Evolutionary conservation across 1,140 invertebrate genomes (phyloP).

Genomic region (Araneus ventricosus): DNA sequence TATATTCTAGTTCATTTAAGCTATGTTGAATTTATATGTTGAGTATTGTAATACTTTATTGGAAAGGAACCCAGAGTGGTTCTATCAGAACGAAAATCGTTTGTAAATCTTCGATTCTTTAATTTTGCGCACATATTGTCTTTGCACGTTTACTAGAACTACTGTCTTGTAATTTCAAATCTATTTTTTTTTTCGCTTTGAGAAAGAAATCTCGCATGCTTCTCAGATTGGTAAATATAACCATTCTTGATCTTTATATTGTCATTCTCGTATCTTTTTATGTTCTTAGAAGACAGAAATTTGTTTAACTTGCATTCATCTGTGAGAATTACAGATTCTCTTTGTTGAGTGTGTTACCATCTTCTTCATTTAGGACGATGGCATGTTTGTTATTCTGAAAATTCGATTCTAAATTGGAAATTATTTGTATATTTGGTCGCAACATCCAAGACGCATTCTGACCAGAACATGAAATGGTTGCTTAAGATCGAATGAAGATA

Average conservation of each 20-base stretch:
- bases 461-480: too few species aligned
- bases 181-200: not conserved
- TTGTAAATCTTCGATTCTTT: not conserved
- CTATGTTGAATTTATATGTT: not conserved
- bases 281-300: slow-evolving; percentile 8
- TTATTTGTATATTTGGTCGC: too few species aligned
- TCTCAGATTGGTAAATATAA: not conserved
- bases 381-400: too few species aligned
- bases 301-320: not conserved
- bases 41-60: not conserved
- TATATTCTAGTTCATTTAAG: not conserved
- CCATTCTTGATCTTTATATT: not conserved
- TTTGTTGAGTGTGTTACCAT: slow-evolving; percentile 54
- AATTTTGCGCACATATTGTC: slow-evolving; percentile 26
- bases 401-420: too few species aligned
- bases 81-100: not conserved
- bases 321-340: not conserved
- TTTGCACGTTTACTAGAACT: slow-evolving; percentile 1
- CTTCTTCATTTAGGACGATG: not conserved
- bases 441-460: too few species aligned
- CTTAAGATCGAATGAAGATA: too few species aligned
- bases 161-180: not conserved
- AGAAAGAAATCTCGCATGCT: slow-evolving; percentile 2
- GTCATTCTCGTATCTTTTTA: not conserved
- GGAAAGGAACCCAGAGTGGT: not conserved